phyloP scores from a whole-genome alignment of 2,113 vertebrate species.

The Pleuronectes platessa region DNA sequence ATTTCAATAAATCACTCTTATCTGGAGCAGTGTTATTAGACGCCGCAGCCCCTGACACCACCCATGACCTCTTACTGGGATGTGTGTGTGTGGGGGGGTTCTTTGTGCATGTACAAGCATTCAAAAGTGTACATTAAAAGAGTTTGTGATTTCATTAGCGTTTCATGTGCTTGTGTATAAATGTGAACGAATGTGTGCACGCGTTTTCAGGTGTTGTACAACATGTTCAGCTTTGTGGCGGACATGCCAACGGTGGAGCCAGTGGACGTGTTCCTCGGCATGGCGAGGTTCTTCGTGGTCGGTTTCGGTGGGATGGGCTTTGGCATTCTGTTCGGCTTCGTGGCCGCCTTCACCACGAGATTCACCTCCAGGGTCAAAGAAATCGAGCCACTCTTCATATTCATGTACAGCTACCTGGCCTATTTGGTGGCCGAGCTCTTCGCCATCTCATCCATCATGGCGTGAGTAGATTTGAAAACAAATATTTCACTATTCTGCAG shows the following conservation, averaged over 20 bases:
- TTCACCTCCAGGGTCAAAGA: slow-evolving; percentile 94
- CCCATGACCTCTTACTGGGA: slow-evolving; percentile 16
- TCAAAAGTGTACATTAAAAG: too few relatives aligned
- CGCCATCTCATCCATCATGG: slow-evolving; percentile 96
- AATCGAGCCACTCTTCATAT: slow-evolving; percentile 97
- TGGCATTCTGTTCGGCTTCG: slow-evolving; percentile 92
- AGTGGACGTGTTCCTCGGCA: slow-evolving; percentile 90
- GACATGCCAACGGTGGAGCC: slow-evolving; percentile 91
- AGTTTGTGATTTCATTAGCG: background rate
- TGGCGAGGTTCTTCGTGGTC: slow-evolving; percentile 92
- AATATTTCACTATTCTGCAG: background rate
- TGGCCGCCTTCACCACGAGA: slow-evolving; percentile 95
- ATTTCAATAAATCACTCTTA: slow-evolving; percentile 50
- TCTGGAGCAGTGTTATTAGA: slow-evolving; percentile 30
- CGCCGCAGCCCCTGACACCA: slow-evolving; percentile 23
- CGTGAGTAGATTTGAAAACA: slow-evolving; percentile 86
- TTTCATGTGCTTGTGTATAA: background rate
- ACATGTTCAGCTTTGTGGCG: slow-evolving; percentile 94
- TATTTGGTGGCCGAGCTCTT: slow-evolving; percentile 97
- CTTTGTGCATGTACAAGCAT: too few relatives aligned
- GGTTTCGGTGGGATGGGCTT: slow-evolving; percentile 92
- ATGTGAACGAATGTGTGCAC: background rate
- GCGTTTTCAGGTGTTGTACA: slow-evolving; percentile 90
- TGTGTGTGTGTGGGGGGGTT: background rate
- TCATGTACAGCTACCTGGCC: slow-evolving; percentile 97